A percentile compares a stretch with the other conserved stretches of the same genome.
Evolutionary conservation across 2,797 vertebrate species (phyloP).

Genomic region (Ibycter americanus): DNA sequence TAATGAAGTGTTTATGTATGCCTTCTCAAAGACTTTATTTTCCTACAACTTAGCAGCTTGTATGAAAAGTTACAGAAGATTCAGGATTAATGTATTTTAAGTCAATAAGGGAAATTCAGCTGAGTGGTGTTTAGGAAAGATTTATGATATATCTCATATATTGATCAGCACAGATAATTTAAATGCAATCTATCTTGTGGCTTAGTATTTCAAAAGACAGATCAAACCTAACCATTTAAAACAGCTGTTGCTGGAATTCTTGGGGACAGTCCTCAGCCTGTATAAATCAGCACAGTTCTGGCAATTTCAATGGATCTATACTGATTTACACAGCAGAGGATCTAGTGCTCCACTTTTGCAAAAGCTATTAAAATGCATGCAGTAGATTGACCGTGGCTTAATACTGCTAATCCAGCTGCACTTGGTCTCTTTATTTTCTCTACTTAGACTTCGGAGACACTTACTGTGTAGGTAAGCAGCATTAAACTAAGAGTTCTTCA

Average conservation of each 20-base stretch:
- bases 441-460: not conserved
- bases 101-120: not conserved
- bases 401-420: constrained; percentile 16
- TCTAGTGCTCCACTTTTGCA: not conserved
- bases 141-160: not conserved
- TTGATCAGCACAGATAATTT: not conserved
- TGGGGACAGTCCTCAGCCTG: not conserved
- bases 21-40: not conserved
- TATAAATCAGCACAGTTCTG: not conserved
- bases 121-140: not conserved
- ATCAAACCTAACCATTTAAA: not conserved
- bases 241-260: not conserved
- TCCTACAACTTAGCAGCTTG: not conserved
- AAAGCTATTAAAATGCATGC: constrained; percentile 25
- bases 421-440: not conserved
- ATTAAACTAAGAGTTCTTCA: constrained; percentile 44
- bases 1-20: not conserved
- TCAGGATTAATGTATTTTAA: not conserved
- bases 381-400: not conserved
- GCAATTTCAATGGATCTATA: not conserved
- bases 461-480: constrained; percentile 9
- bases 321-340: not conserved
- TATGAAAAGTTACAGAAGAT: not conserved
- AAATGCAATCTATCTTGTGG: not conserved
- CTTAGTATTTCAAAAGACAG: not conserved